A percentile compares a stretch with the other conserved stretches of the same genome.
Evolutionary conservation across 2,888 invertebrate species (phyloP).

Genomic region (Nomada ferruginata): DNA sequence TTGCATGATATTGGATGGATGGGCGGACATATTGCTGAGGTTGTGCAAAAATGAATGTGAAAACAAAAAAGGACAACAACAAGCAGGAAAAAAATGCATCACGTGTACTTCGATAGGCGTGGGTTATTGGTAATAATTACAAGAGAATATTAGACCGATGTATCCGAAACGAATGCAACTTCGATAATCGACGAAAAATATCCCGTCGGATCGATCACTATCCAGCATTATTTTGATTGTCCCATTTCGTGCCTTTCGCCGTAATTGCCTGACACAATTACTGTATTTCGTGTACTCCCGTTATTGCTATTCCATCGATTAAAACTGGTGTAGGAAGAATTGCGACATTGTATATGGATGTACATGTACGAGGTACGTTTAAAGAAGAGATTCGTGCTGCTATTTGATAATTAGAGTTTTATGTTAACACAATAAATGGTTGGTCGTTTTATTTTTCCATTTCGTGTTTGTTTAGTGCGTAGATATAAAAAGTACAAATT

Average conservation of each 20-base stretch:
- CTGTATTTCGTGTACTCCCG: neutral
- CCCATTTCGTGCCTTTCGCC: neutral
- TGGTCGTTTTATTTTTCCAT: no score
- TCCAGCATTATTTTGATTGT: slow-evolving; percentile 43
- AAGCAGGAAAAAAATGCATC: slow-evolving; percentile 34
- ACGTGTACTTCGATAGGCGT: slow-evolving; percentile 22
- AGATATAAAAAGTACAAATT: no score
- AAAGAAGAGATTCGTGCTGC: no score
- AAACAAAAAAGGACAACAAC: slow-evolving; percentile 33
- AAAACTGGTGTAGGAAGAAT: neutral
- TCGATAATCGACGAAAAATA: slow-evolving; percentile 58
- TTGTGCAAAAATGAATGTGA: slow-evolving; percentile 44
- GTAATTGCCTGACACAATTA: slow-evolving; percentile 6
- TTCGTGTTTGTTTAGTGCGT: no score
- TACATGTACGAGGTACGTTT: neutral
- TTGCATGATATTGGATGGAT: slow-evolving; percentile 70
- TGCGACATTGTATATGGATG: no score
- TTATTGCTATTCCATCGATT: neutral
- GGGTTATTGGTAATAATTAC: slow-evolving; percentile 37
- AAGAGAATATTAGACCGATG: slow-evolving; percentile 41
- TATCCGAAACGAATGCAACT: slow-evolving; percentile 39
- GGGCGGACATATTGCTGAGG: slow-evolving; percentile 52
- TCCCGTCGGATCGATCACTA: slow-evolving; percentile 31
- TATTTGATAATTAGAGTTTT: no score
- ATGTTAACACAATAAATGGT: no score